A percentile compares a stretch with the other conserved stretches of the same genome.
These are phyloP conservation scores for Anthoscopus minutus DNA, from an alignment of 2,113 vertebrate species.

Conservation along the genomic window DNA sequence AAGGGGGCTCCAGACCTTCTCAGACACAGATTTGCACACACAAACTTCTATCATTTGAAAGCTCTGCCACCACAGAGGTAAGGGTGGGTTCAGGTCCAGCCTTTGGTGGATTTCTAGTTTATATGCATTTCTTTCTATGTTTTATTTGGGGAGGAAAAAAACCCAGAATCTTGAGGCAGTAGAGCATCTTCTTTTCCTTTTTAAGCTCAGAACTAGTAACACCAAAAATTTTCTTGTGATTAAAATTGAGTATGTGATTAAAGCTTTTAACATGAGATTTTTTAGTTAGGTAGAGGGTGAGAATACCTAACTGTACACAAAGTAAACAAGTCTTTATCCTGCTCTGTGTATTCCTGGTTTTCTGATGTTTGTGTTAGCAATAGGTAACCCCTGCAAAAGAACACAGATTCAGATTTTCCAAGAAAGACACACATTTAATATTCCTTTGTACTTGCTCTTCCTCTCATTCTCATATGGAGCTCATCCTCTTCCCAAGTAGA, in stretches of 20 bases:
- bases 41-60: not conserved
- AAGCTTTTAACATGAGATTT: not conserved
- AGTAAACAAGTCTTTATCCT: constrained; percentile 3
- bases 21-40: not conserved
- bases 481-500: not conserved
- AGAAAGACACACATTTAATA: not conserved
- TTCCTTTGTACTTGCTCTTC: not conserved
- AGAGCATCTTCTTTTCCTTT: not conserved
- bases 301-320: constrained; percentile 49
- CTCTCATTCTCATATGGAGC: not conserved
- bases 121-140: not conserved
- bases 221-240: not conserved
- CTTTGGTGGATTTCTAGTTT: not conserved
- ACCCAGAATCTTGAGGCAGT: not conserved
- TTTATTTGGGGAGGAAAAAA: not conserved
- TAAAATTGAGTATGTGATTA: not conserved
- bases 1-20: not conserved
- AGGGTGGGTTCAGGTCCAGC: not conserved
- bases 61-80: not conserved
- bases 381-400: not conserved
- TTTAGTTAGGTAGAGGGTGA: not conserved
- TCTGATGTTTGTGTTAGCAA: not conserved
- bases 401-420: not conserved
- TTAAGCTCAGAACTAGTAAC: not conserved
- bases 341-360: not conserved